A percentile compares a stretch with the other conserved stretches of the same genome.
Evolutionary conservation across 2,113 vertebrate genomes (phyloP).

Genomic region (Perca fluviatilis): DNA sequence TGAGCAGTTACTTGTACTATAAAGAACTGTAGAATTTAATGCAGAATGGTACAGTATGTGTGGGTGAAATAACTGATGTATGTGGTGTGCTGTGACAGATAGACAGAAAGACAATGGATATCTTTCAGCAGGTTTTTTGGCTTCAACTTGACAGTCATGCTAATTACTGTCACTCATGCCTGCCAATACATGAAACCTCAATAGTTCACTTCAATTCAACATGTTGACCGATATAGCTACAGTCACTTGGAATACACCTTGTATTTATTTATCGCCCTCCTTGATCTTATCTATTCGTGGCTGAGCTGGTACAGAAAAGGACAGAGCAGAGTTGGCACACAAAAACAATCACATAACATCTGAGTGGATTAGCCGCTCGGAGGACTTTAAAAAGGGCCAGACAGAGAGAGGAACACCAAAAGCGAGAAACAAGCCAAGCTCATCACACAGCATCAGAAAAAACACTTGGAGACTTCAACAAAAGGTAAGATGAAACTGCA

Average conservation of each 20-base stretch:
- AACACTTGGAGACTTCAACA: slow-evolving; percentile 10
- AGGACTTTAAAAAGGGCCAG: slow-evolving; percentile 58
- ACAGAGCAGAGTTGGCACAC: slow-evolving; percentile 27
- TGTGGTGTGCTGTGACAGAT: neutral
- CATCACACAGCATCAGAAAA: slow-evolving; percentile 32
- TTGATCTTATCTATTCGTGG: slow-evolving; percentile 52
- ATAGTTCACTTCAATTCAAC: neutral
- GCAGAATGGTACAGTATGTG: neutral
- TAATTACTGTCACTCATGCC: neutral
- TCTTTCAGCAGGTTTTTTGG: slow-evolving; percentile 2
- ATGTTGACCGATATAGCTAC: neutral
- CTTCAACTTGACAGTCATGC: neutral
- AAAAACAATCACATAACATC: slow-evolving; percentile 21
- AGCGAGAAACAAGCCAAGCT: slow-evolving; percentile 10
- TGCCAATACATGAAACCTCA: slow-evolving; percentile 4
- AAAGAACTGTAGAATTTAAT: neutral
- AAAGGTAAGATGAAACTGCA: slow-evolving; percentile 51
- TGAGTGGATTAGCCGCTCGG: slow-evolving; percentile 60
- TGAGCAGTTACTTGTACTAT: too few relatives aligned
- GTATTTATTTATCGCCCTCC: slow-evolving; percentile 17
- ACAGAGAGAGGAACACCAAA: slow-evolving; percentile 21
- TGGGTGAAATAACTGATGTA: neutral
- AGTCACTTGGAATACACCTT: slow-evolving; percentile 18
- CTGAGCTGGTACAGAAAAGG: slow-evolving; percentile 49
- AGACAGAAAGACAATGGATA: neutral